Conservation (phyloP, 1,140 invertebrate species). For the Nylanderia fulva region DNA sequence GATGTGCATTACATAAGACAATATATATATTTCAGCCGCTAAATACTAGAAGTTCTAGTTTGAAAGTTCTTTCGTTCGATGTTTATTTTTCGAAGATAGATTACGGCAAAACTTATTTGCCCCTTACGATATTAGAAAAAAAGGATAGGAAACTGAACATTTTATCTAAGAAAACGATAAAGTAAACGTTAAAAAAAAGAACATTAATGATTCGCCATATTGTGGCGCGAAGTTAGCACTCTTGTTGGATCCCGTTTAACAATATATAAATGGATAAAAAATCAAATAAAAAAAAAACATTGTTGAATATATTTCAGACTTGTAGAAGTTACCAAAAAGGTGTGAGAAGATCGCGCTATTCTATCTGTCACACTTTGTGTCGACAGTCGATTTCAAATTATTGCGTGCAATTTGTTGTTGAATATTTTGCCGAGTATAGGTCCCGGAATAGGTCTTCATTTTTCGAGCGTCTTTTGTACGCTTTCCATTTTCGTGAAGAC, state of each 20-base stretch:
- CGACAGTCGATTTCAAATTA: not conserved
- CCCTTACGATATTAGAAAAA: constrained; percentile 33
- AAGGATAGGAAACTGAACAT: constrained; percentile 6
- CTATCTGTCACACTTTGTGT: not conserved
- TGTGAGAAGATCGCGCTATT: constrained; percentile 23
- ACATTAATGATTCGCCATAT: constrained; percentile 48
- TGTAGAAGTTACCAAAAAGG: constrained; percentile 63
- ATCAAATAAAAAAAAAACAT: constrained; percentile 64
- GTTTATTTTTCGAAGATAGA: constrained; percentile 27
- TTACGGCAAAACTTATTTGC: constrained; percentile 16
- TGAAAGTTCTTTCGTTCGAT: constrained; percentile 18
- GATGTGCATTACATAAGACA: constrained; percentile 56
- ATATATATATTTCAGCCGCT: constrained; percentile 49
- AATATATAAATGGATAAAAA: constrained; percentile 61
- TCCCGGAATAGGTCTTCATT: not conserved
- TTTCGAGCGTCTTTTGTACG: not conserved
- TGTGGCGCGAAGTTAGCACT: constrained; percentile 60
- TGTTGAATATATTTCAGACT: constrained; percentile 79
- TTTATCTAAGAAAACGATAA: constrained; percentile 52
- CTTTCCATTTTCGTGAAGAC: not conserved
- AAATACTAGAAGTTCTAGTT: constrained; percentile 45
- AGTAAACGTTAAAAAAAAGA: constrained; percentile 49
- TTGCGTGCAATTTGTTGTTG: not conserved
- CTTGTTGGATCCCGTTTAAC: constrained; percentile 75
- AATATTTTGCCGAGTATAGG: constrained; percentile 3